These are phyloP conservation scores for Acrobeloides nanus DNA, from an alignment of 2,888 invertebrate genomes.

Conservation along the genomic window DNA sequence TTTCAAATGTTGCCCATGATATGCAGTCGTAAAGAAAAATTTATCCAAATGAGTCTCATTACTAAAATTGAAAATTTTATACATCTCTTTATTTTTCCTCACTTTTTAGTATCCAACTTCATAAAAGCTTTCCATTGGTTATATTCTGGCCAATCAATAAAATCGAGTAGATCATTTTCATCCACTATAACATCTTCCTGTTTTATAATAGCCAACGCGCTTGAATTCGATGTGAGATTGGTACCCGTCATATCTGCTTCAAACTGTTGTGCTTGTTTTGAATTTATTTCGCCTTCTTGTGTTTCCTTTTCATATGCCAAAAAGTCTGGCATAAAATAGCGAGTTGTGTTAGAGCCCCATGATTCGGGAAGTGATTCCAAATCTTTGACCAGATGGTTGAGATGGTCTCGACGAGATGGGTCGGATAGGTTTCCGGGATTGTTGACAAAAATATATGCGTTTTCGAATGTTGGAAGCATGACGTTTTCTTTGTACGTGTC, in stretches of 20 bases:
- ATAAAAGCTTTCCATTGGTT: constrained; percentile 40
- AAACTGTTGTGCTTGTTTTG: neutral
- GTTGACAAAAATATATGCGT: constrained; percentile 35
- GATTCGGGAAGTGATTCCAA: constrained; percentile 37
- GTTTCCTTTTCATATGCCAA: constrained; percentile 10
- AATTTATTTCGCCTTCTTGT: neutral
- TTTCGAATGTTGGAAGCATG: constrained; percentile 24
- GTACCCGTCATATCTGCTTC: neutral
- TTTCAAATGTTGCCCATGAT: constrained; percentile 31
- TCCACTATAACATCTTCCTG: neutral
- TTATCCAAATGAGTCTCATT: constrained; percentile 16
- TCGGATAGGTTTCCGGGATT: constrained; percentile 36
- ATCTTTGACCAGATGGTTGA: constrained; percentile 33
- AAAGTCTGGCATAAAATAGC: constrained; percentile 18
- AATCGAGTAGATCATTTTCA: constrained; percentile 22
- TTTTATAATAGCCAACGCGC: neutral
- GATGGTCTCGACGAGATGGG: constrained; percentile 24
- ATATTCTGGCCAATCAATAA: constrained; percentile 44
- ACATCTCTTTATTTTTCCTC: too few species aligned
- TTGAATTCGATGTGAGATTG: neutral
- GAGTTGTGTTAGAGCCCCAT: constrained; percentile 40
- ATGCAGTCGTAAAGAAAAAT: constrained; percentile 40
- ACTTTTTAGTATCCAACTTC: too few species aligned
- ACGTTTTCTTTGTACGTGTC: constrained; percentile 19
- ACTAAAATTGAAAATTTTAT: constrained; percentile 7